Conservation (phyloP, 2,888 invertebrate genomes). For the Agrochola lota region DNA sequence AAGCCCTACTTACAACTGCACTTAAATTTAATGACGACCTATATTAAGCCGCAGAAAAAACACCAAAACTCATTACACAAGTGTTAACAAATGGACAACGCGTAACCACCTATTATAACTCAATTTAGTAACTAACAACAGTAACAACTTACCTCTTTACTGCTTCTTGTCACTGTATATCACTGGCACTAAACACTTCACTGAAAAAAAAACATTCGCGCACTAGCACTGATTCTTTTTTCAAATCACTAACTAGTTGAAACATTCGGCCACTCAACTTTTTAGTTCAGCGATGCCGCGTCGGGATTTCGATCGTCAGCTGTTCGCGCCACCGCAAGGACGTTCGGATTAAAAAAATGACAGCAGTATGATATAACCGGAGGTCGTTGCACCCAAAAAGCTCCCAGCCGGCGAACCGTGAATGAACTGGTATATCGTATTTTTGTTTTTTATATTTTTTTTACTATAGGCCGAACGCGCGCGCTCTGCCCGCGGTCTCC, state of each 20-base stretch:
- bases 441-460: slow-evolving; percentile 70
- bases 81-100: slow-evolving; percentile 53
- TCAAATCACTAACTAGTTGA: slow-evolving; percentile 48
- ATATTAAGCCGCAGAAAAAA: slow-evolving; percentile 41
- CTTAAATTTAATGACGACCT: slow-evolving; percentile 38
- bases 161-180: slow-evolving; percentile 42
- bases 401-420: slow-evolving; percentile 80
- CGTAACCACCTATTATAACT: slow-evolving; percentile 31
- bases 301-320: slow-evolving; percentile 77
- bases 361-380: slow-evolving; percentile 77
- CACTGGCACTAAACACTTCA: slow-evolving; percentile 70
- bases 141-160: slow-evolving; percentile 65
- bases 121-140: slow-evolving; percentile 51
- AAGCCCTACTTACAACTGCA: slow-evolving; percentile 25
- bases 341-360: slow-evolving; percentile 78
- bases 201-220: slow-evolving; percentile 65
- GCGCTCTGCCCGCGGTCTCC: slow-evolving; percentile 84
- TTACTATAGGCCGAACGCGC: slow-evolving; percentile 75
- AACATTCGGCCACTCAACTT: slow-evolving; percentile 62
- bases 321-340: slow-evolving; percentile 84
- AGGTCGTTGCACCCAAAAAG: slow-evolving; percentile 83
- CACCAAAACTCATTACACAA: slow-evolving; percentile 41
- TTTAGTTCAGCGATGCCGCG: slow-evolving; percentile 53
- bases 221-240: slow-evolving; percentile 66
- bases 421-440: slow-evolving; percentile 82